phyloP scores from a whole-genome alignment of 2,113 vertebrate genomes.

The Odocoileus hemionus region DNA sequence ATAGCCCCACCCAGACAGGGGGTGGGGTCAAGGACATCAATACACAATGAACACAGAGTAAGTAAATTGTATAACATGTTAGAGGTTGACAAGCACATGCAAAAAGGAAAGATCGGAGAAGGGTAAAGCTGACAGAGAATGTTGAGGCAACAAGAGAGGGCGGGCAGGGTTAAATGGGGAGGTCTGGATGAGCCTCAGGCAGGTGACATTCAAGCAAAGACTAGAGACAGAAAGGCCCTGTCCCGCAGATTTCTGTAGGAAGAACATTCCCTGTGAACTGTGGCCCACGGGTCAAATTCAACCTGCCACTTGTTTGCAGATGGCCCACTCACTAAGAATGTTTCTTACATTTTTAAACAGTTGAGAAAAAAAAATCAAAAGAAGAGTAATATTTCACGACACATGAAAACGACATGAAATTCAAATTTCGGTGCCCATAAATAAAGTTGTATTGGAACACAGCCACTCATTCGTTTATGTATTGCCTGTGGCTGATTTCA shows the following conservation, averaged over 20 bases:
- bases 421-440: not conserved
- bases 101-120: not conserved
- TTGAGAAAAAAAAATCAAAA: not conserved
- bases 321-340: not conserved
- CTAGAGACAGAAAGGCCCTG: not conserved
- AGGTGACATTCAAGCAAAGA: not conserved
- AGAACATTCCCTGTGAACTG: not conserved
- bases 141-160: accelerated
- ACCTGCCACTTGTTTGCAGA: not conserved
- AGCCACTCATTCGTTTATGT: not conserved
- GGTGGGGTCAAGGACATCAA: not conserved
- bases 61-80: not conserved
- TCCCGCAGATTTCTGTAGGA: not conserved
- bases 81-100: not conserved
- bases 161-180: not conserved
- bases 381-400: not conserved
- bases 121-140: not conserved
- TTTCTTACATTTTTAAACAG: not conserved
- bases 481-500: not conserved
- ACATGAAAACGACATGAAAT: not conserved
- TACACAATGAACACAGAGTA: not conserved
- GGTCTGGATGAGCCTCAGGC: not conserved
- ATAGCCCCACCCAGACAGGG: accelerated
- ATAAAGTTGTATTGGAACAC: not conserved
- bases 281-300: accelerated